phyloP scores from a whole-genome alignment of 2,888 invertebrate genomes.

The Conomelus anceps region DNA sequence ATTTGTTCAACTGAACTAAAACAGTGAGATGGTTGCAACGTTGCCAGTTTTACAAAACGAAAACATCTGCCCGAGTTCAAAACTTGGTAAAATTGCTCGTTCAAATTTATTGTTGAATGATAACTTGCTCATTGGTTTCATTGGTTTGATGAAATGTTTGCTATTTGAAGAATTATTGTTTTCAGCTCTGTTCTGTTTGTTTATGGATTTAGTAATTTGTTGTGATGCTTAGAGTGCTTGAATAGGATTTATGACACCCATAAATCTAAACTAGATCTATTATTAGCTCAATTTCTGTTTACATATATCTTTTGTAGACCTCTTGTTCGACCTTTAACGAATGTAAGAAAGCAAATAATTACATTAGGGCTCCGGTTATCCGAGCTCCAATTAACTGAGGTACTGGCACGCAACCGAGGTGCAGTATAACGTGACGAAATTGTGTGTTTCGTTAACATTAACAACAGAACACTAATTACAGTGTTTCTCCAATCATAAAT shows the following conservation, averaged over 20 bases:
- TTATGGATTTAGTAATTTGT: not conserved
- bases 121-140: not conserved
- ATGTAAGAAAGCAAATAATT: too few relatives aligned
- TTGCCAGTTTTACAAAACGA: not conserved
- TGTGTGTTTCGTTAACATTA: too few relatives aligned
- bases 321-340: too few relatives aligned
- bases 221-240: not conserved
- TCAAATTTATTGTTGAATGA: not conserved
- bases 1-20: not conserved
- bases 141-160: not conserved
- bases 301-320: too few relatives aligned
- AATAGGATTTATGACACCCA: not conserved
- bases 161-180: not conserved
- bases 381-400: too few relatives aligned
- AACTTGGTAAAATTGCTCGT: not conserved
- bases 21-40: not conserved
- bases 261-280: not conserved
- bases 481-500: too few relatives aligned
- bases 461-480: too few relatives aligned
- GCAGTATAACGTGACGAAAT: too few relatives aligned
- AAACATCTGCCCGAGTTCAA: not conserved
- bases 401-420: too few relatives aligned
- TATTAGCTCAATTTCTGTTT: not conserved
- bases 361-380: too few relatives aligned
- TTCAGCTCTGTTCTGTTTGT: not conserved